Evolutionary conservation across 1,140 invertebrate species (phyloP), one percentile per base, ranked within the genome.

Genomic region (Drosophila nannoptera): DNA sequence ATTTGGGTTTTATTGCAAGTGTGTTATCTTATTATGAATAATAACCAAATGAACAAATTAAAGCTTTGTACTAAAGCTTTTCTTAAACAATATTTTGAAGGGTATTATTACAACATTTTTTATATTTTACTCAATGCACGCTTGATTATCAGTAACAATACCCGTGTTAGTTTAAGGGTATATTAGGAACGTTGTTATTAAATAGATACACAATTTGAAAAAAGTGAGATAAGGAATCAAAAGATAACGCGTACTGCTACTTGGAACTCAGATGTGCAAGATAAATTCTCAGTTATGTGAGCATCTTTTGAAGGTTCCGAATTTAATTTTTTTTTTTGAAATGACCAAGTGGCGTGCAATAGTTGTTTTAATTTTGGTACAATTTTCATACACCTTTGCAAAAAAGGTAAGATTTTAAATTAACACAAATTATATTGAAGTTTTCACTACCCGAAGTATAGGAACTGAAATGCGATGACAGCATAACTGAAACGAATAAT

Each of bases 391-490:
- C 36, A 64, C 36, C 35, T 36, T 36, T 5, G 1, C 62, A 31
- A 22, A 38, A 40, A 72, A 74, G 72, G 72, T 66, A 14, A 42
- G 49, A 4, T 31, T 11, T 31, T 8, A 33, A 14, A 43, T 9
- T 6, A 3, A 40, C 12, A 43, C 2, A 7, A 33, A 32, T 7
- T 12, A n/a, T n/a, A 16, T 0, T 33, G 14, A 29, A 32, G 6
- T 29, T 33, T 16, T 40, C 65, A 38, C 54, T 43, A 4, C 8
- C 14, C 5, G 4, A 40, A 14, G 1, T 50, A 7, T 53, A 77
- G 62, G n/a, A 59, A 42, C n/a, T 52, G 29, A 60, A 68, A 48
- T 77, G 75, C 55, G 60, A 71, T 2, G 72, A 77, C n/a, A 43
- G 42, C 5, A 50, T 7, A 29, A 63, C 63, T 6, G 12, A 54